Conservation (phyloP, 2,888 invertebrate genomes). For the Falcaria lacertinaria region DNA sequence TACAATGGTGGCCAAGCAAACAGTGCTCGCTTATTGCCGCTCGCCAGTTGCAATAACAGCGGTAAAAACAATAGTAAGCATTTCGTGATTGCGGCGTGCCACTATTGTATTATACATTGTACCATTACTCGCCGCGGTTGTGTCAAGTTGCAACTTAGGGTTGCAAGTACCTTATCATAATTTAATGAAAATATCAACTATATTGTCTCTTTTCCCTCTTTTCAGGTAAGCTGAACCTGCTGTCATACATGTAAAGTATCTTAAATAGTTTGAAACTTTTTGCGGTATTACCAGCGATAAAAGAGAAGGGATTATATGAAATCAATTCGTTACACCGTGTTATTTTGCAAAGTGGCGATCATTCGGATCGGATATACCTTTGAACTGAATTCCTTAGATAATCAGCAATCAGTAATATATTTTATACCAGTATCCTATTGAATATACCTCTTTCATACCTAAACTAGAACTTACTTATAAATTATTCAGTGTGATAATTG, state of each 20-base stretch:
- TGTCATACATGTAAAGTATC: neutral
- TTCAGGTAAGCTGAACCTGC: slow-evolving; percentile 36
- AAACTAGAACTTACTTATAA: too few species aligned
- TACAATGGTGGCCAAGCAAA: slow-evolving; percentile 70
- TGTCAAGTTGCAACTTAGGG: slow-evolving; percentile 45
- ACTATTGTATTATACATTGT: slow-evolving; percentile 64
- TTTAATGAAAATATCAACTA: slow-evolving; percentile 21
- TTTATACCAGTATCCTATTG: too few species aligned
- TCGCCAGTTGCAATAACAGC: slow-evolving; percentile 66
- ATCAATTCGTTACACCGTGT: slow-evolving; percentile 47
- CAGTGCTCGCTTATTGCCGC: slow-evolving; percentile 69
- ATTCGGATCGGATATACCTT: slow-evolving; percentile 48
- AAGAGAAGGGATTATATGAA: slow-evolving; percentile 40
- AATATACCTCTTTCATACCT: too few species aligned
- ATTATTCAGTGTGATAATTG: too few species aligned
- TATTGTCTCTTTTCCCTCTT: slow-evolving; percentile 26
- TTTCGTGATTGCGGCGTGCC: slow-evolving; percentile 57
- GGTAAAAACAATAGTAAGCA: slow-evolving; percentile 67
- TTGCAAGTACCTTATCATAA: slow-evolving; percentile 31
- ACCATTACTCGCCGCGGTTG: slow-evolving; percentile 49
- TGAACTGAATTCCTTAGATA: slow-evolving; percentile 51
- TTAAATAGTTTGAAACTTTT: neutral
- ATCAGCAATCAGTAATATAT: too few species aligned
- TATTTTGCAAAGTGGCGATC: slow-evolving; percentile 51
- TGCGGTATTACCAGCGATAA: slow-evolving; percentile 9